Evolutionary conservation across 2,888 invertebrate genomes (phyloP), one percentile per base, ranked within the genome.

Genomic region (Chalcis sispes): DNA sequence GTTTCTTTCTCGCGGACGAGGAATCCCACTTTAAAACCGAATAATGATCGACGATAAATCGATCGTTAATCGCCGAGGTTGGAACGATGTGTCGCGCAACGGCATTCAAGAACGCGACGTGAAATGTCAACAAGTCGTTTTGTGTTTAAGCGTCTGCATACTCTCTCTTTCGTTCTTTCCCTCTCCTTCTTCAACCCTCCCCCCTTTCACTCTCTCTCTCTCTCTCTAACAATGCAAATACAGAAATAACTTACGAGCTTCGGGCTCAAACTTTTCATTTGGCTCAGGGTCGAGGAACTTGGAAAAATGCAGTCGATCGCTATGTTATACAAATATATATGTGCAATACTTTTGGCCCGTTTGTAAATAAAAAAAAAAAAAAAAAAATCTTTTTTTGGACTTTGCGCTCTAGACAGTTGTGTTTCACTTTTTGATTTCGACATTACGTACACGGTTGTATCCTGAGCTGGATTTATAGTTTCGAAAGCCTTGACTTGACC

Each of bases 231-330:
- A n/a, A 32, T 32, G 2, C 23, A 13, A 4, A 13, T 64, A 1
- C 50, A 65, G 56, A 70, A 74, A 74, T 74, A 74, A 69, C 40
- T n/a, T 32, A 42, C 36, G 8, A 8, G 40, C 29, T 42, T 8
- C 48, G 20, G 3, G 20, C 25, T 40, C 48, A n/a, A n/a, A 1
- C 32, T 32, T 32, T 32, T 65, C 65, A 72, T 72, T 72, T 56
- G 69, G 70, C 70, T 77, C 70, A 77, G 77, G 77, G 65, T 77
- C 73, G 77, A 74, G 56, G 70, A 74, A 77, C 77, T 77, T 71
- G 42, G 61, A 72, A 72, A 75, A 75, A 75, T 75, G 75, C 52
- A 48, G n/a, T n/a, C n/a, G n/a, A n/a, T n/a, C n/a, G n/a, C n/a
- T n/a, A n/a, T n/a, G n/a, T n/a, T n/a, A n/a, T n/a, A n/a, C n/a